Base-by-base conservation (phyloP, 2,113 vertebrate genomes). In the Noturus placidus region DNA sequence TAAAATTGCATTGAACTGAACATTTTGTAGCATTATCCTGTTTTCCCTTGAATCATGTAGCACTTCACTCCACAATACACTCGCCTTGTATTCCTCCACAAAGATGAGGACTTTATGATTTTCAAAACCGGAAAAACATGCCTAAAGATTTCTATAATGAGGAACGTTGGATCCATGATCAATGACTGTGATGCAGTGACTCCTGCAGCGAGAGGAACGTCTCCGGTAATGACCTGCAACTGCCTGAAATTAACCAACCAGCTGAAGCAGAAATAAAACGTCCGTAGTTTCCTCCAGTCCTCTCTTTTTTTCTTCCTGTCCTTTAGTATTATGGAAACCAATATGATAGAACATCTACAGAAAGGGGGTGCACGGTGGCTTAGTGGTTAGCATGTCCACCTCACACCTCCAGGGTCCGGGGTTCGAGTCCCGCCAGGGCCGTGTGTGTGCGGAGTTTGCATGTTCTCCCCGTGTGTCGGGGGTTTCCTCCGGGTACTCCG, bases 151-250 rank as follows among this genome's bases (percentile, higher is more conserved):
- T 27, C 15, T 74, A 61, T 61, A 70, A 70, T n/a, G 17, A 22
- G 57, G 17, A 78, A 52, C 19, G 22, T 78, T 52, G 74, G 74
- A 52, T 79, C 84, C 63, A 79, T 86, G 65, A 79, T 79, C 38
- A 33, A 13, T 65, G 85, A 86, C 35, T 33, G 61, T 79, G 52
- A 54, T 54, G 30, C 25, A 13, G 42, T 13, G 54, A 61, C 46
- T 50, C 61, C 76, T 25, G n/a, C n/a, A 38, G 85, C 19, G 42
- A 56, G 11, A 10, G 56, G 57, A 86, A 65, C 57, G 19, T 86
- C 72, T 52, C 57, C 42, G 20, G 25, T 65, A 78, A 86, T 86
- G 54, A 79, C 84, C 74, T 86, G n/a, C 84, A 79, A 57, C 84
- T 79, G 42, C 84, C n/a, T 54, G 27, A 52, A 65, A 79, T 65